A percentile compares a stretch with the other conserved stretches of the same genome.
Evolutionary conservation across 2,888 invertebrate species (phyloP).

Genomic region (Agrotis ipsilon): DNA sequence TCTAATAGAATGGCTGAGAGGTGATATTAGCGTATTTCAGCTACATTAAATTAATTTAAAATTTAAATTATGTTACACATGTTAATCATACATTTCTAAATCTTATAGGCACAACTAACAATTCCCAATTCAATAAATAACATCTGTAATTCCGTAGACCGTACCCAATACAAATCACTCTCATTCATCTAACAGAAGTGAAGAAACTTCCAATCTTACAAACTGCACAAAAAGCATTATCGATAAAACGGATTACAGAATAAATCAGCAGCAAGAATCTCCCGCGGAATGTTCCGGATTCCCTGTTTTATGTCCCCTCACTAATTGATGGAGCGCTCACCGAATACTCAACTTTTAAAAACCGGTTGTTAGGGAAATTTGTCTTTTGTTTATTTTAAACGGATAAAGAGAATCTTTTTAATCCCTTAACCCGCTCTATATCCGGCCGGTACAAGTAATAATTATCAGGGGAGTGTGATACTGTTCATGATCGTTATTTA

Average conservation of each 20-base stretch:
- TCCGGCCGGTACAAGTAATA: constrained; percentile 19
- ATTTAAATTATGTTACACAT: not conserved
- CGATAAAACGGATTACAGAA: constrained; percentile 59
- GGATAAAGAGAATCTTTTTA: constrained; percentile 44
- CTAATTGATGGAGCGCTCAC: constrained; percentile 63
- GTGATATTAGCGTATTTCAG: not conserved
- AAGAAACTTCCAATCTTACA: constrained; percentile 48
- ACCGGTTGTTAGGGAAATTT: constrained; percentile 51
- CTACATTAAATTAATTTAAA: not conserved
- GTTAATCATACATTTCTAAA: too few relatives aligned
- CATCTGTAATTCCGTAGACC: not conserved
- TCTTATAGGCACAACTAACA: too few relatives aligned
- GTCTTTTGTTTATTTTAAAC: constrained; percentile 62
- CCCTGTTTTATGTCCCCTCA: constrained; percentile 51
- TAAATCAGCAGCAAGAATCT: constrained; percentile 61
- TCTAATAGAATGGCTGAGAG: too few relatives aligned
- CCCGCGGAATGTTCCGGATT: constrained; percentile 45
- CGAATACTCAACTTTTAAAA: constrained; percentile 52
- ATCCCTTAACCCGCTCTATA: constrained; percentile 46
- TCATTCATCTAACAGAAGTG: constrained; percentile 22
- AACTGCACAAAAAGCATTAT: constrained; percentile 60
- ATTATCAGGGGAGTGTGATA: constrained; percentile 42
- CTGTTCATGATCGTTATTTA: constrained; percentile 29
- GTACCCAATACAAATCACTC: constrained; percentile 43
- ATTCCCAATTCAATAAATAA: constrained; percentile 9